These are phyloP conservation scores for Drosophila colorata DNA, from an alignment of 2,888 invertebrate genomes.

Conservation along the genomic window DNA sequence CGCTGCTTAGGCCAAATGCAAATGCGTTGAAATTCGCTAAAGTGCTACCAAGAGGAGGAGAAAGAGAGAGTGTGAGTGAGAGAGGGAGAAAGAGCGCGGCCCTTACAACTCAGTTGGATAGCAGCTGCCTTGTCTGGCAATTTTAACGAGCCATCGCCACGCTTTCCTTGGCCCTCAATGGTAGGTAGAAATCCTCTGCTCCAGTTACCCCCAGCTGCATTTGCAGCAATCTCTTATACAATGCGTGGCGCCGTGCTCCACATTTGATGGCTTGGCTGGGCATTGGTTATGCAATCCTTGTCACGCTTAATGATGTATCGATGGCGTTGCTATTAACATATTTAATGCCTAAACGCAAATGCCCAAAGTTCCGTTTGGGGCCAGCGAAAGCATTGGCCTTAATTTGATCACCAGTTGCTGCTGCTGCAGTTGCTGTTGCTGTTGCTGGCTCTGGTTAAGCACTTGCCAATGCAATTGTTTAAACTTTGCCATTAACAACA, in stretches of 20 bases:
- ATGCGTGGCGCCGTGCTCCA: constrained; percentile 58
- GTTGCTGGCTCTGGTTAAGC: constrained; percentile 17
- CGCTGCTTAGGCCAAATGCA: constrained; percentile 45
- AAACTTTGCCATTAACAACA: constrained; percentile 72
- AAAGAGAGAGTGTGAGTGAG: not conserved
- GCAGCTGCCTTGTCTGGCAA: constrained; percentile 3
- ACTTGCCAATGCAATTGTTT: constrained; percentile 46
- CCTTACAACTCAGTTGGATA: constrained; percentile 29
- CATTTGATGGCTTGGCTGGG: constrained; percentile 40
- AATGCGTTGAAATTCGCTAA: constrained; percentile 53
- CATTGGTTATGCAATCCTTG: constrained; percentile 49
- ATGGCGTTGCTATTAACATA: constrained; percentile 66
- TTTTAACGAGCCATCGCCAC: constrained; percentile 2
- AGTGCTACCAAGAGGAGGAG: constrained; percentile 39
- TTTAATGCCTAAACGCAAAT: constrained; percentile 70
- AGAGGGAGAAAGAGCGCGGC: constrained; percentile 2
- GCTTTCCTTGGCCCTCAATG: constrained; percentile 22
- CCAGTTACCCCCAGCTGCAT: constrained; percentile 10
- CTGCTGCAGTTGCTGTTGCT: not conserved
- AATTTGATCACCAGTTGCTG: constrained; percentile 39
- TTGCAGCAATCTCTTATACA: constrained; percentile 52
- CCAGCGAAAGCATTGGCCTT: constrained; percentile 63
- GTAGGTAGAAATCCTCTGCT: constrained; percentile 42
- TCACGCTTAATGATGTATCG: constrained; percentile 67
- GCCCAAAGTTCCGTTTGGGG: constrained; percentile 21